phyloP scores from a whole-genome alignment of 2,113 vertebrate genomes.

The Salvelinus alpinus region DNA sequence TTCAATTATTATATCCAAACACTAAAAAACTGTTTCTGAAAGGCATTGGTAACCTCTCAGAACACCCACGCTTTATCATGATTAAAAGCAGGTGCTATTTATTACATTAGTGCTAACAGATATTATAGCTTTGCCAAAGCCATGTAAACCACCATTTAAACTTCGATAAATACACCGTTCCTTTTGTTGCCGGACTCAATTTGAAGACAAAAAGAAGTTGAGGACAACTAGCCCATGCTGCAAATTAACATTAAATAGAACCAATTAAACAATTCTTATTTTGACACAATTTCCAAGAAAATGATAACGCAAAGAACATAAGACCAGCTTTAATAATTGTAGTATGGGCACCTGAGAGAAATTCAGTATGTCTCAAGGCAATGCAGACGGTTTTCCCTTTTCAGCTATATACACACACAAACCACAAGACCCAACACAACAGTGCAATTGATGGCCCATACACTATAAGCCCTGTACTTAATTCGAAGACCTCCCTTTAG shows the following conservation, averaged over 20 bases:
- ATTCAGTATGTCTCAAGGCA: slow-evolving; percentile 12
- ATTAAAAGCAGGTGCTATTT: slow-evolving; percentile 36
- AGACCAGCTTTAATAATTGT: slow-evolving; percentile 16
- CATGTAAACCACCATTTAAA: slow-evolving; percentile 25
- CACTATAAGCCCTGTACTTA: too few relatives aligned
- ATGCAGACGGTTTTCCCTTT: slow-evolving; percentile 9
- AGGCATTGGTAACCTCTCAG: slow-evolving; percentile 32
- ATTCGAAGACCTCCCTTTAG: too few relatives aligned
- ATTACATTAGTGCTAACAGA: slow-evolving; percentile 27
- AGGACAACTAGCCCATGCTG: slow-evolving; percentile 5
- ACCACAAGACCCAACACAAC: slow-evolving; percentile 32
- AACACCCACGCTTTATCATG: slow-evolving; percentile 44
- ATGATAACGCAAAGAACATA: not conserved
- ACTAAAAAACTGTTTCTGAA: slow-evolving; percentile 46
- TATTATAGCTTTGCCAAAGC: slow-evolving; percentile 22
- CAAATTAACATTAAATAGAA: not conserved
- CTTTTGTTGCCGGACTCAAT: not conserved
- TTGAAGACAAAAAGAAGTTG: slow-evolving; percentile 1
- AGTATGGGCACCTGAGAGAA: slow-evolving; percentile 15
- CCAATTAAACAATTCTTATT: slow-evolving; percentile 5
- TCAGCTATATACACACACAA: slow-evolving; percentile 14
- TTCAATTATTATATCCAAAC: slow-evolving; percentile 50
- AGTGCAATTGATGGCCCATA: slow-evolving; percentile 22
- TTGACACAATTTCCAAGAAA: slow-evolving; percentile 16
- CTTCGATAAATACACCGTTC: not conserved